Base-by-base conservation (phyloP, 2,113 vertebrate genomes). In the Athene cunicularia region DNA sequence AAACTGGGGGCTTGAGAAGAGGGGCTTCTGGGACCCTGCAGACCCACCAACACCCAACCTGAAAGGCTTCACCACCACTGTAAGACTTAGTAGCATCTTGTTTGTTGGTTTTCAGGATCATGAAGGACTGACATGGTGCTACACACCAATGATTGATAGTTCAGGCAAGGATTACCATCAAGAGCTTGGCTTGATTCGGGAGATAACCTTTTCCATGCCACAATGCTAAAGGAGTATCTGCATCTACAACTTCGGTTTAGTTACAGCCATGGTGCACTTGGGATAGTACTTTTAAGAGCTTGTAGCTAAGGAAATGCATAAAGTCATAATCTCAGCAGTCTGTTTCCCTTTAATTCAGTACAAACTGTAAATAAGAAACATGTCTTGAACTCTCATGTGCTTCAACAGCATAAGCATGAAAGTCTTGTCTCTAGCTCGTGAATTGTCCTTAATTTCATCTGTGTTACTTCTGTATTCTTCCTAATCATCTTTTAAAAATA, bases 21-120 rank as follows among this genome's bases (percentile, higher is more conserved):
- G 13, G 15, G 22, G 11, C 35, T 62, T 9, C 15, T 37, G 11
- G 64, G 10, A 8, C 1, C 8, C 32, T 3, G 0, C 18, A 8
- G 10, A 37, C 20, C 49, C 7, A 8, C 8, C 5, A 4, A 13
- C 18, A 14, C 8, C 39, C 13, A 2, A 1, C 75, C 39, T 37
- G 13, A 20, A 49, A 67, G 22, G 27, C 37, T 70, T 27, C 16
- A 33, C 30, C 2, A 1, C 21, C 21, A 1, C 32, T 56, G 18
- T 16, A 43, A n/a, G 56, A 2, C 12, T 59, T 33, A 1, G 3
- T 5, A 45, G 47, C 27, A 14, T 39, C 45, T 58, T 43, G 14
- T 41, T 47, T 15, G 11, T 20, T 70, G 30, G 18, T 26, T 87
- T 60, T 77, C 50, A 39, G 70, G 58, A 9, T 35, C 26, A 5